Evolutionary conservation across 2,888 invertebrate genomes (phyloP), one percentile per base, ranked within the genome.

Genomic region (Gymnosoma rotundatum): DNA sequence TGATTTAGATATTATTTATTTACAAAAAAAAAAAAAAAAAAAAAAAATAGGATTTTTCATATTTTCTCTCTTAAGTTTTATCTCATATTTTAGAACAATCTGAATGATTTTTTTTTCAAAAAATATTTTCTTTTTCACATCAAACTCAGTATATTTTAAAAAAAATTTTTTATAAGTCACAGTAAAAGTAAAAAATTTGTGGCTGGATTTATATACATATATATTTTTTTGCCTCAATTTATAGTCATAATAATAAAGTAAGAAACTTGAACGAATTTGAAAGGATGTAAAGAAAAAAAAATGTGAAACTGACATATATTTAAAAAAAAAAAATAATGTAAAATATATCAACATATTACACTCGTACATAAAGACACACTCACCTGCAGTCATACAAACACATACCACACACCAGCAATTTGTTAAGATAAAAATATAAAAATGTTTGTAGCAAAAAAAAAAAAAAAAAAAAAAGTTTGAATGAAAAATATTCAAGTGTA

Each of bases 401-500:
- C 63, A 72, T 9, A 72, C 21, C 18, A 70, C 20, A 21, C 16
- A 61, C 54, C 45, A 45, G 14, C 74, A 78, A 61, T 45, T 42
- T 66, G 60, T 21, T 56, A 45, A 56, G 32, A 54, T 48, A 32
- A 32, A 69, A 64, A 56, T 42, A 21, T 48, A 78, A 69, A 74
- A 64, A 82, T 18, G 4, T 50, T 32, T 7, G 36, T 6, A 18
- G 56, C 38, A 63, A 50, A 18, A 25, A 36, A 58, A 38, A 63
- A 8, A 45, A 18, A 32, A 32, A 32, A 32, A 32, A 32, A 32
- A 32, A 32, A 5, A 5, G 32, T 42, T 67, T 18, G 25, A 54
- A 69, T 58, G 50, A 75, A 79, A 79, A 74, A 83, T 69, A 83
- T 83, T 83, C 83, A 79, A 83, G 83, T 79, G 83, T 83, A 83